Conservation (phyloP, 2,113 vertebrate genomes). For the Semicossyphus pulcher region DNA sequence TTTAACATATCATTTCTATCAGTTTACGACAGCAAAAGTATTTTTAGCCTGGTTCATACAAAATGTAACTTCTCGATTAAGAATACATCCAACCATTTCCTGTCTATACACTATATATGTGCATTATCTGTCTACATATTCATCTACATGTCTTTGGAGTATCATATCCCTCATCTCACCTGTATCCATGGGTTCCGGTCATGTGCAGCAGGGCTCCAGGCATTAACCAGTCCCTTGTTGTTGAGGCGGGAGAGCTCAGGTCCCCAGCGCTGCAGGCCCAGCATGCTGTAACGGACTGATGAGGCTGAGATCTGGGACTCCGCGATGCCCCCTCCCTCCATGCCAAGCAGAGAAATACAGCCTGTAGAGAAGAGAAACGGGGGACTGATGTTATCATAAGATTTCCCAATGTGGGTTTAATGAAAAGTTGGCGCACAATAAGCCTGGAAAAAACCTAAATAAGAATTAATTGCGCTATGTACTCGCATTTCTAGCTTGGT, state of each 20-base stretch:
- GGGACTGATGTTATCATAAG: neutral
- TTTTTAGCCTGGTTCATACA: too few relatives aligned
- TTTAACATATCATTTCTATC: too few relatives aligned
- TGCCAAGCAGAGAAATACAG: constrained; percentile 88
- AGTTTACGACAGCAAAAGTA: too few relatives aligned
- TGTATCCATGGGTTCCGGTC: constrained; percentile 95
- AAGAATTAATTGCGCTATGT: neutral
- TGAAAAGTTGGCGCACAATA: neutral
- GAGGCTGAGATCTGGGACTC: constrained; percentile 91
- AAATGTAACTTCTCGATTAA: too few relatives aligned
- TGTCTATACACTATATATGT: neutral
- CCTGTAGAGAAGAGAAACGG: constrained; percentile 69
- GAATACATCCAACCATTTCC: too few relatives aligned
- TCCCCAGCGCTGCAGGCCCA: constrained; percentile 95
- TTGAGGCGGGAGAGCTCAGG: constrained; percentile 92
- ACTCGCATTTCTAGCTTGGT: neutral
- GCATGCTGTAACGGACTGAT: constrained; percentile 87
- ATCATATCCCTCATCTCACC: constrained; percentile 75
- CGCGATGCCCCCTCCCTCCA: constrained; percentile 91
- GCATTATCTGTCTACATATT: neutral
- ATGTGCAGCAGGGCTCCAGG: constrained; percentile 92
- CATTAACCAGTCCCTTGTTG: constrained; percentile 92
- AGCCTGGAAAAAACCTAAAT: neutral
- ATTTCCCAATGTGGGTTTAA: neutral
- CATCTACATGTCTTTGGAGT: neutral